phyloP scores from a whole-genome alignment of 2,888 invertebrate species.

The Tetragonisca angustula region DNA sequence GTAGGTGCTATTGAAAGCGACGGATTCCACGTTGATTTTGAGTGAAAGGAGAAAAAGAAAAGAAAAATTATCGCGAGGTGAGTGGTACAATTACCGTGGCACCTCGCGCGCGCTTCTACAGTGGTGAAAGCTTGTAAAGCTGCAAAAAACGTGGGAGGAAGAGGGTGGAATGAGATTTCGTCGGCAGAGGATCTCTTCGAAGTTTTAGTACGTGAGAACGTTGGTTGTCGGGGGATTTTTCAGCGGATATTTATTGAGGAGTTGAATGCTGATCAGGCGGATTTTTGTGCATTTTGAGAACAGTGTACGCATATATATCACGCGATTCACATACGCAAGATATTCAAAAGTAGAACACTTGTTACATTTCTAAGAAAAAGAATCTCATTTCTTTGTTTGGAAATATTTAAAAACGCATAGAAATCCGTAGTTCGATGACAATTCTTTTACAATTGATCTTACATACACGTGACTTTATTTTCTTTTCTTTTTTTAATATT shows the following conservation, averaged over 20 bases:
- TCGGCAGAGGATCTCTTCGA: constrained; percentile 11
- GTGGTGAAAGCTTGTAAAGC: constrained; percentile 41
- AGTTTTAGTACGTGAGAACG: neutral
- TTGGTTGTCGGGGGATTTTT: neutral
- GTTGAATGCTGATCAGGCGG: neutral
- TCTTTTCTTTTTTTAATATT: neutral
- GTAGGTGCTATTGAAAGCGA: neutral
- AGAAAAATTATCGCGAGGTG: constrained; percentile 45
- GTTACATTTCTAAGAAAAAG: no score
- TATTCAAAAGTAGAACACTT: no score
- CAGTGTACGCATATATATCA: no score
- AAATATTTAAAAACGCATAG: no score
- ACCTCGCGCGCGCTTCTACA: constrained; percentile 25
- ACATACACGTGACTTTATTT: neutral
- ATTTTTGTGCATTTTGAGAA: no score
- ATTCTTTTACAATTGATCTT: neutral
- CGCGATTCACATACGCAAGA: no score
- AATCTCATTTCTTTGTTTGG: no score
- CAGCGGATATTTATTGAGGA: neutral
- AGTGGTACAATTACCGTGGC: constrained; percentile 66
- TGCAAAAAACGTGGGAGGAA: constrained; percentile 10
- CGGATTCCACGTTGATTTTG: constrained; percentile 16
- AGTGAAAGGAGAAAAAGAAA: constrained; percentile 8
- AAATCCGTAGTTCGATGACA: neutral
- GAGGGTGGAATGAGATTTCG: constrained; percentile 3